Base-by-base conservation (phyloP, 1,140 invertebrate species). In the Wiebesia pumilae region DNA sequence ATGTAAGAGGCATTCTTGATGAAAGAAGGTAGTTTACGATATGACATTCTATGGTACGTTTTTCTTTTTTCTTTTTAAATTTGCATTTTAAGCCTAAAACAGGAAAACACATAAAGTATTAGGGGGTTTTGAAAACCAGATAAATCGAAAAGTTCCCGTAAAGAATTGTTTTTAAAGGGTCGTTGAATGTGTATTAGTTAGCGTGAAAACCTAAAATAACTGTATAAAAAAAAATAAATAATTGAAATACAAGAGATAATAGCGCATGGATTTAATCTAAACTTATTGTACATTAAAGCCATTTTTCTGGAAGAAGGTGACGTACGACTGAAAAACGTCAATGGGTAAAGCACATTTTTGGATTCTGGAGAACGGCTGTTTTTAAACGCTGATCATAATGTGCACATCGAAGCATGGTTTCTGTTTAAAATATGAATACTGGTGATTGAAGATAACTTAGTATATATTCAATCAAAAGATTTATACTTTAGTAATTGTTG, bases 351-450 rank as follows among this genome's bases (percentile, higher is more conserved):
- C 35, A 14, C 24, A 69, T 71, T 58, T 58, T 40, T 75, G 1
- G 35, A 40, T 58, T 24, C 7, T 35, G 10, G 9, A 9, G 51
- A 83, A 40, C 30, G 30, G 27, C 81, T 21, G 67, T 30, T 83
- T 75, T 58, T n/a, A 51, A n/a, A 3, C 47, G 16, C 12, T 47
- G 47, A 14, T 83, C 1, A 30, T 62, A 24, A 38, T 77, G 43
- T 84, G 38, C 54, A 77, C 51, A 85, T 80, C 30, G 7, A 80
- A 69, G 35, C 51, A 85, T 69, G 12, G 73, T 80, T 71, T 80
- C 65, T 78, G 67, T 38, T 67, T 27, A 43, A n/a, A 75, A 40
- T 14, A 16, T n/a, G 24, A 43, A 75, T 43, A 75, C n/a, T 40
- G 35, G 67, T 19, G 6, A 73, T 73, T 6, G 10, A 54, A 54